Percentiles rank a stretch among this genome's conserved stretches.
Conservation (phyloP, 2,888 invertebrate species). For the Ormia ochracea region DNA sequence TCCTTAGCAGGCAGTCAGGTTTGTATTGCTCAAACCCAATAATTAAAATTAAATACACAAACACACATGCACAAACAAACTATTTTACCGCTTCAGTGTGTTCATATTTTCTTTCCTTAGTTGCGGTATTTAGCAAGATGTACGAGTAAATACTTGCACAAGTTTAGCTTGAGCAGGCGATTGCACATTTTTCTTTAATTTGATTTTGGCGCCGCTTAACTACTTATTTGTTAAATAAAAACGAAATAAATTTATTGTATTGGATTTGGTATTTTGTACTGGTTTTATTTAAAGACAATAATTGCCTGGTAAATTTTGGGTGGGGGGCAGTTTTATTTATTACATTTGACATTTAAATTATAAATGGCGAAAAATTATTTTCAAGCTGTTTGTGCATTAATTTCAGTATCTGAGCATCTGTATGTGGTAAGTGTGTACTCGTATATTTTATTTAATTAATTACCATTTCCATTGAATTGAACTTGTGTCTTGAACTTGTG, state of each 20-base stretch:
- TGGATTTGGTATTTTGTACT: not conserved
- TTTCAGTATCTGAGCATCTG: not conserved
- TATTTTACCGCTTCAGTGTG: not conserved
- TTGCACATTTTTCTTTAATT: slow-evolving; percentile 46
- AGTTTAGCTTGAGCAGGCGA: not conserved
- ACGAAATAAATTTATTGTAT: slow-evolving; percentile 18
- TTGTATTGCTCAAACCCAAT: slow-evolving; percentile 29
- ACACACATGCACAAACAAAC: not conserved
- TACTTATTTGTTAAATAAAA: slow-evolving; percentile 32
- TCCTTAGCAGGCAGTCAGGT: slow-evolving; percentile 22
- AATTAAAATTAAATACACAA: slow-evolving; percentile 52
- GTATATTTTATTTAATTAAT: slow-evolving; percentile 27
- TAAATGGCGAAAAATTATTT: slow-evolving; percentile 38
- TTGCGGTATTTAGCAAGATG: slow-evolving; percentile 18
- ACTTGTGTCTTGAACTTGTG: slow-evolving; percentile 54
- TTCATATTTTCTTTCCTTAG: not conserved
- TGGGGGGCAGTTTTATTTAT: slow-evolving; percentile 37
- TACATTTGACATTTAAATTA: slow-evolving; percentile 54
- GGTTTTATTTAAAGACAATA: slow-evolving; percentile 13
- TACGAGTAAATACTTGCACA: not conserved
- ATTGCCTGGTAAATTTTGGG: slow-evolving; percentile 6
- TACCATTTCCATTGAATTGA: slow-evolving; percentile 46
- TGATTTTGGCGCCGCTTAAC: slow-evolving; percentile 56
- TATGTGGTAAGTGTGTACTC: not conserved
- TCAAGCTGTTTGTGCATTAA: not conserved